Evolutionary conservation across 2,888 invertebrate species (phyloP).

Genomic region (Mallateleia sp.): DNA sequence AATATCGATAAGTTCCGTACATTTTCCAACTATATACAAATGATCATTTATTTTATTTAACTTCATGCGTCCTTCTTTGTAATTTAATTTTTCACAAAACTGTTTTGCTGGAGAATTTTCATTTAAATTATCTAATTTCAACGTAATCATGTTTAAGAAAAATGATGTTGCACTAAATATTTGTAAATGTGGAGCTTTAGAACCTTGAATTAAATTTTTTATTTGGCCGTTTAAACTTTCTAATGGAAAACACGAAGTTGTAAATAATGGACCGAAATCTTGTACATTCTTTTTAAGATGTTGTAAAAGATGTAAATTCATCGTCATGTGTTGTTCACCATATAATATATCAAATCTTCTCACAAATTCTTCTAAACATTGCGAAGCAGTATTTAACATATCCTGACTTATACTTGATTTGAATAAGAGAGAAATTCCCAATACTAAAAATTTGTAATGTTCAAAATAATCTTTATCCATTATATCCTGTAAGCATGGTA

Average conservation of each 20-base stretch:
- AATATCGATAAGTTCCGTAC: no score
- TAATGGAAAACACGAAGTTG: background rate
- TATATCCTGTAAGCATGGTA: slow-evolving; percentile 71
- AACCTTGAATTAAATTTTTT: no score
- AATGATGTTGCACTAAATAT: no score
- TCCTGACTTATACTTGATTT: slow-evolving; percentile 58
- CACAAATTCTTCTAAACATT: slow-evolving; percentile 60
- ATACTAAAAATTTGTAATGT: slow-evolving; percentile 57
- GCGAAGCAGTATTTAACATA: slow-evolving; percentile 45
- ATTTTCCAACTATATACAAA: no score
- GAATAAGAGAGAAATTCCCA: slow-evolving; percentile 66
- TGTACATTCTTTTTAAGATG: slow-evolving; percentile 70
- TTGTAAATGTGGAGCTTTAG: no score
- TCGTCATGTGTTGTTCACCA: slow-evolving; percentile 67
- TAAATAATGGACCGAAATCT: background rate
- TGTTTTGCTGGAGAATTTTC: no score
- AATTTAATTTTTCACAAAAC: no score
- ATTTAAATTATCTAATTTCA: no score
- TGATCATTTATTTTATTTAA: no score
- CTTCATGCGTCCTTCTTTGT: no score
- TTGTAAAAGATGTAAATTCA: slow-evolving; percentile 74
- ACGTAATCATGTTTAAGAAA: no score
- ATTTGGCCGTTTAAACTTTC: background rate
- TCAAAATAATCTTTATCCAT: slow-evolving; percentile 70
- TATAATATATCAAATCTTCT: slow-evolving; percentile 70